Base-by-base conservation (phyloP, 2,888 invertebrate genomes). In the Oscheius sp. region DNA sequence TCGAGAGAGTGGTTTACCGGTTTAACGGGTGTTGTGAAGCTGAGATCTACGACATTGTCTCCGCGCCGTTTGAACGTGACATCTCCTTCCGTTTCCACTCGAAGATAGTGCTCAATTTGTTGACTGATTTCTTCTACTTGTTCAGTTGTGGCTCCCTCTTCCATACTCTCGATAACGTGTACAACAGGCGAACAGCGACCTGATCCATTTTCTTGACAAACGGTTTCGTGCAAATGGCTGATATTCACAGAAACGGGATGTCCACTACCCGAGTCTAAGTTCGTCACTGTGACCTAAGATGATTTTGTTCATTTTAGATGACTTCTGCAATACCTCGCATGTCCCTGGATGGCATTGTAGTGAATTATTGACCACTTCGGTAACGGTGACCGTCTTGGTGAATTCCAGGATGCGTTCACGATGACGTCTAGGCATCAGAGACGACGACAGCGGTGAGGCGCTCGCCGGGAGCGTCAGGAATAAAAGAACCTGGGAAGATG, bases 361-460 rank as follows among this genome's bases (percentile, higher is more conserved):
- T 48, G 66, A 66, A 48, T 74, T 57, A 29, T 57, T 72, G 10
- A 72, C 74, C 29, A 79, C 76, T 77, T 81, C 81, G 47, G 81
- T 81, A 53, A 79, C 79, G 47, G 81, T 81, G 60, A 81, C 81
- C 13, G 81, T 81, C 48, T 81, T 81, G 37, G 76, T 79, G 71
- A 78, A 74, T 63, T 81, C 81, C 66, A 81, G 74, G 70, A 81
- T 76, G 35, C 77, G 76, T 53, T 81, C 81, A 48, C 81, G 74
- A 70, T 78, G 79, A 73, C 79, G 79, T 5, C 68, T 51, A 68
- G 68, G 68, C 73, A 77, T 77, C 79, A 79, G 74, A 65, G 66
- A 51, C 21, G 58, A 57, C 48, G 58, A 53, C 58, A 73, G 73
- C 58, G 73, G 58, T 63, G 58, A 37, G 37, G 73, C 73, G 37